Evolutionary conservation across 2,113 vertebrate genomes (phyloP), one percentile per base, ranked within the genome.

Genomic region (Eptesicus fuscus): DNA sequence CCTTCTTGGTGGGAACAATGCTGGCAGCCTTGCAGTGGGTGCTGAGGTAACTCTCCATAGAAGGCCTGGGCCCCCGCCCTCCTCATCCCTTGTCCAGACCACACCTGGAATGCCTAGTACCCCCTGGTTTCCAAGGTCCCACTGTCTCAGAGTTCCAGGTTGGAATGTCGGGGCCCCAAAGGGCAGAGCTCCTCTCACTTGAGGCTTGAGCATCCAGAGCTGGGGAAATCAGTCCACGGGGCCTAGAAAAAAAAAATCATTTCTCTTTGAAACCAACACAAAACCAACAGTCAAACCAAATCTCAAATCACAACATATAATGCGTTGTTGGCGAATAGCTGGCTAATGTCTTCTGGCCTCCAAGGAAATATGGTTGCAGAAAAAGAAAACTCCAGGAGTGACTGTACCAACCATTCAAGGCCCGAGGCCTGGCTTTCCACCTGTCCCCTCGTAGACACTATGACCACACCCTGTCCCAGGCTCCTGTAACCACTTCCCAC

Each of bases 21-120:
- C 56, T 61, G 42, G 95, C 96, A 0, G 88, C 85, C 88, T 95
- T 96, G 67, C 90, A 95, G 49, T 97, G 94, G 93, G 97, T 49
- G 1, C 96, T 88, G 67, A 97, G 95, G 90, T 97, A 96, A 53
- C 92, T 61, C 59, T 97, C 95, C 97, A 97, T 97, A 17, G 71
- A 23, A 0, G 10, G 40, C 71, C 51, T 1, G 2, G 89, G 42
- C 32, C 65, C 30, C 63, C 13, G 42, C 82, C 20, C 2, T n/a
- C 65, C 16, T 30, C 40, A 12, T 61, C 51, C 78, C 23, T 47
- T 73, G 1, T 59, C n/a, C n/a, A 6, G 16, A n/a, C 70, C 5
- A 9, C 65, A 35, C 78, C 11, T 10, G 13, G 83, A 91, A 47
- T 88, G 78, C 32, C 90, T 93, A 32, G 90, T 93, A 77, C 40